Conservation (phyloP, 2,113 vertebrate genomes). For the Manacus vitellinus region DNA sequence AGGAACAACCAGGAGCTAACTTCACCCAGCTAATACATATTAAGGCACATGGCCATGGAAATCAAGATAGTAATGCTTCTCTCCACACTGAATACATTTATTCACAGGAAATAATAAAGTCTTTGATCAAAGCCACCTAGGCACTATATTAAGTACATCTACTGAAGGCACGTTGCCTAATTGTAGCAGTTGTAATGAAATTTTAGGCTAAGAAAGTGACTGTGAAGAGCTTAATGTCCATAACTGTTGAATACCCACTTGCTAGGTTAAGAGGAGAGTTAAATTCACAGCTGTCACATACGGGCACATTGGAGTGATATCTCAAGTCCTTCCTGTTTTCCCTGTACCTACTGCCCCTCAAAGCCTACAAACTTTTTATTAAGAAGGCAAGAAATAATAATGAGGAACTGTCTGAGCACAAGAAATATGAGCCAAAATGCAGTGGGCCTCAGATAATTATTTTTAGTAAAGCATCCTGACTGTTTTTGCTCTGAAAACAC, state of each 20-base stretch:
- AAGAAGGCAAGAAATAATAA: background rate
- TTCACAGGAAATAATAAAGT: background rate
- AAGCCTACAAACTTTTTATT: background rate
- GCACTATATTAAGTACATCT: background rate
- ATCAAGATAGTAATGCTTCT: background rate
- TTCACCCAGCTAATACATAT: background rate
- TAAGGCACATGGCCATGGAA: background rate
- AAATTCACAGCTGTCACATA: background rate
- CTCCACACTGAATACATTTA: background rate
- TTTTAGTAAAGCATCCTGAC: background rate
- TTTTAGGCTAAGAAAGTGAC: background rate
- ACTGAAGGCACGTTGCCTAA: background rate
- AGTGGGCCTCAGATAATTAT: background rate
- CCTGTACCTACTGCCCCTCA: background rate
- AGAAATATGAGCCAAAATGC: background rate
- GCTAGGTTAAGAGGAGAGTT: background rate
- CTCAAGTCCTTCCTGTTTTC: background rate
- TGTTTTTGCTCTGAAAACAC: conserved; percentile 1
- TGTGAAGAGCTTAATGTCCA: background rate
- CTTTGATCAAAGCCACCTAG: background rate
- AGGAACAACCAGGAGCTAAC: background rate
- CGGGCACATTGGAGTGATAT: background rate
- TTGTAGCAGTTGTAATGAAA: background rate
- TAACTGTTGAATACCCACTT: background rate
- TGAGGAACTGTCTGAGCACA: background rate